Conservation (phyloP, 2,113 vertebrate genomes). For the Enhydra lutris region DNA sequence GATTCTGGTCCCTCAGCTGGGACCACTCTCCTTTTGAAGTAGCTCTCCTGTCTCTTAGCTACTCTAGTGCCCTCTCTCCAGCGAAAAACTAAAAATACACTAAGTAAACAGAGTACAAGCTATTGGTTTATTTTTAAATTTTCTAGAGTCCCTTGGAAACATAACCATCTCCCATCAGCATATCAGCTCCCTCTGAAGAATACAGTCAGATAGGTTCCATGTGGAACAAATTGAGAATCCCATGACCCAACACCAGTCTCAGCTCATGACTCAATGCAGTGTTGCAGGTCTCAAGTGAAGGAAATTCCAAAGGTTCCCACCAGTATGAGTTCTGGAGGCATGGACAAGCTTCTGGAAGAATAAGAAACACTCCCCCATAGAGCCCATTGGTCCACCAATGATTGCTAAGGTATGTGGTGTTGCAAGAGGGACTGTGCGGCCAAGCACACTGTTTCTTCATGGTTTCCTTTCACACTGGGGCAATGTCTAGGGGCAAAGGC, state of each 20-base stretch:
- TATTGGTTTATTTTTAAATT: neutral
- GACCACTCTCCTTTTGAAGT: neutral
- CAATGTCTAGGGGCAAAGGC: neutral
- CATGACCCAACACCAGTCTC: neutral
- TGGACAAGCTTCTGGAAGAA: neutral
- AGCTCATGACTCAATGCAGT: neutral
- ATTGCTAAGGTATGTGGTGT: neutral
- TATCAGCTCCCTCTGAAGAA: neutral
- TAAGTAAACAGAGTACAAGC: neutral
- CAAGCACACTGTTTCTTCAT: neutral
- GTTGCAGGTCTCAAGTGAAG: neutral
- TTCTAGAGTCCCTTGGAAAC: neutral
- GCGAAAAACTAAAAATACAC: neutral
- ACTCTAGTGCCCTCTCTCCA: neutral
- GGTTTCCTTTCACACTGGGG: neutral
- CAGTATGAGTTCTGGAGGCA: neutral
- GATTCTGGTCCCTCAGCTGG: neutral
- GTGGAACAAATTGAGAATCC: neutral
- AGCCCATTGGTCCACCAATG: neutral
- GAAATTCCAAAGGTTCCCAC: neutral
- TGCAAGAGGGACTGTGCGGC: neutral
- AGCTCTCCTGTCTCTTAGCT: neutral
- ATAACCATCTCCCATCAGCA: neutral
- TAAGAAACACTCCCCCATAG: neutral
- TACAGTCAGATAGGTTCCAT: neutral